Evolutionary conservation across 1,140 invertebrate species (phyloP).

Genomic region (Rhynchophorus ferrugineus): DNA sequence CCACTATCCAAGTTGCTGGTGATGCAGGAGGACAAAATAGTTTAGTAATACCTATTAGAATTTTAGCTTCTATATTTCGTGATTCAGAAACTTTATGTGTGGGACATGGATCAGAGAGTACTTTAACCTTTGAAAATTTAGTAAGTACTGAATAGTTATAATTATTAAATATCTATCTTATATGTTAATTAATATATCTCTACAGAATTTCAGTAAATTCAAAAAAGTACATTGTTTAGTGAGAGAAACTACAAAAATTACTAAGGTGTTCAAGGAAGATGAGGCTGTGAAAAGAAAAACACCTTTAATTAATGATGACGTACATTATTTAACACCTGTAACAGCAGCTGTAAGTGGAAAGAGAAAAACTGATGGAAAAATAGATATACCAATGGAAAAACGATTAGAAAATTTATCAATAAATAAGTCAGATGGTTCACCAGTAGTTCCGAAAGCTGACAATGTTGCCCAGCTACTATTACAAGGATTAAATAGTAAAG

Average conservation of each 20-base stretch:
- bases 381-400: constrained; percentile 67
- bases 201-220: constrained; percentile 41
- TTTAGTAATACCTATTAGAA: constrained; percentile 47
- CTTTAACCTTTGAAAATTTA: constrained; percentile 59
- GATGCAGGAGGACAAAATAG: constrained; percentile 45
- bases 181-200: constrained; percentile 19
- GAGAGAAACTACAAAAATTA: constrained; percentile 44
- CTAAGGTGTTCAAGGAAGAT: constrained; percentile 30
- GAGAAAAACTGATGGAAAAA: constrained; percentile 42
- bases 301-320: constrained; percentile 41
- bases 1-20: constrained; percentile 60
- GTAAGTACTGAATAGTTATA: constrained; percentile 34
- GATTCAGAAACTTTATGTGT: constrained; percentile 46
- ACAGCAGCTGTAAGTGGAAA: constrained; percentile 36
- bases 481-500: constrained; percentile 71
- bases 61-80: constrained; percentile 43
- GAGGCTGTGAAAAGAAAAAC: constrained; percentile 43
- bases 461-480: constrained; percentile 67
- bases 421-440: constrained; percentile 34
- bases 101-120: constrained; percentile 47
- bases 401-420: constrained; percentile 63
- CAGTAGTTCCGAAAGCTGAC: constrained; percentile 46
- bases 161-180: not conserved
- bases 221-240: constrained; percentile 52
- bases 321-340: constrained; percentile 45